Evolutionary conservation across 2,888 invertebrate species (phyloP), one percentile per base, ranked within the genome.

Genomic region (Rhamphomyia laevipes): DNA sequence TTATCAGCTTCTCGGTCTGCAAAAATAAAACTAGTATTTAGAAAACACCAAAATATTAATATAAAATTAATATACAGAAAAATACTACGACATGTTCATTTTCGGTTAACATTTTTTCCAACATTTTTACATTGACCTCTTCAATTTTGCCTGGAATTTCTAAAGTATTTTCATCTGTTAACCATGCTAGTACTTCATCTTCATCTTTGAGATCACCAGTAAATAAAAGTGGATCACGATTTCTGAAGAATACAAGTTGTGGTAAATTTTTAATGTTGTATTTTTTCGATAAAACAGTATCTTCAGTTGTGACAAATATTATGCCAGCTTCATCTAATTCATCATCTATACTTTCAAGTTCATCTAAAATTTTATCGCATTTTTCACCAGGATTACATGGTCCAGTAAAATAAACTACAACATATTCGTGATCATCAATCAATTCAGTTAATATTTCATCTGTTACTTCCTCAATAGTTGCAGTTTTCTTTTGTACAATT

Each of bases 81-180:
- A 91, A 90, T 16, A 92, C 91, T 43, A 92, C 92, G 45, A 92
- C 84, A 61, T 89, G 86, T 59, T 90, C 86, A 58, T 89, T 88
- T 66, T 89, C 88, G 52, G 84, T 80, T 53, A 93, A 74, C 56
- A 92, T 86, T 64, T 90, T 91, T 61, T 92, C 91, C 65, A 93
- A 71, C 91, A 93, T 92, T 65, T 79, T 84, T 1, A 80, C 76
- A 63, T 93, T 93, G 35, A 93, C 90, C 71, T 93, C 92, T 66
- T 93, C 93, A 60, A 93, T 93, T 67, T 86, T 84, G 51, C 93
- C 93, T 9, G 91, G 91, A 61, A 91, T 88, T 70, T 92, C 89
- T 11, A 92, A 72, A 6, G 90, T 91, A 55, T 91, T 81, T 64
- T 92, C 91, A 63, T 91, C 90, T 1, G 91, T 91, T 40, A 93